These are phyloP conservation scores for Thera britannica DNA, from an alignment of 2,888 invertebrate species.

Conservation along the genomic window DNA sequence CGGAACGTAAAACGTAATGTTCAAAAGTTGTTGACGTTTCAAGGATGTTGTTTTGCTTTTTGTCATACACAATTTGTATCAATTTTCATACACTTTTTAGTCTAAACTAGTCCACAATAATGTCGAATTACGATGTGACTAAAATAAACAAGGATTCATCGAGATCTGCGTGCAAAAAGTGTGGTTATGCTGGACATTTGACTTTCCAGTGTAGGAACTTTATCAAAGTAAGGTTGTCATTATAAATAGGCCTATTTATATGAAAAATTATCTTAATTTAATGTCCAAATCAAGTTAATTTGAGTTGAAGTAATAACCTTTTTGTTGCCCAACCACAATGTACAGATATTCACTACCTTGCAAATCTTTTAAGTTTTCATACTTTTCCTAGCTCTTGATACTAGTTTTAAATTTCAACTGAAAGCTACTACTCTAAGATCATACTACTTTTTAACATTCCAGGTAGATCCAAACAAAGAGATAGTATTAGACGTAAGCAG, in stretches of 20 bases:
- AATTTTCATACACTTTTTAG: constrained; percentile 26
- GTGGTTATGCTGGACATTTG: constrained; percentile 97
- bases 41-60: constrained; percentile 18
- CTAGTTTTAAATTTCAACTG: neutral
- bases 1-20: constrained; percentile 31
- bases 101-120: constrained; percentile 40
- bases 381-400: too few relatives aligned
- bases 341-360: too few relatives aligned
- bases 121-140: constrained; percentile 75
- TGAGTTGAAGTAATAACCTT: too few relatives aligned
- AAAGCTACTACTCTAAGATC: neutral
- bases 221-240: constrained; percentile 87
- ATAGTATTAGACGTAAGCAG: constrained; percentile 97
- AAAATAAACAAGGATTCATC: constrained; percentile 88
- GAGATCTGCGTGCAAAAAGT: constrained; percentile 96
- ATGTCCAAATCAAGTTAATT: too few relatives aligned
- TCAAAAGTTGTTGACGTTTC: constrained; percentile 20
- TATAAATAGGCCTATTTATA: neutral
- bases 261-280: too few relatives aligned
- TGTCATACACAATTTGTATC: constrained; percentile 12
- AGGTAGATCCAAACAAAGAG: constrained; percentile 96
- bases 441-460: constrained; percentile 8
- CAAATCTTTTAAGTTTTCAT: too few relatives aligned
- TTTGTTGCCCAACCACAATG: too few relatives aligned
- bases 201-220: constrained; percentile 98